A percentile compares a stretch with the other conserved stretches of the same genome.
Conservation (phyloP, 2,113 vertebrate species). For the Piaya cayana region DNA sequence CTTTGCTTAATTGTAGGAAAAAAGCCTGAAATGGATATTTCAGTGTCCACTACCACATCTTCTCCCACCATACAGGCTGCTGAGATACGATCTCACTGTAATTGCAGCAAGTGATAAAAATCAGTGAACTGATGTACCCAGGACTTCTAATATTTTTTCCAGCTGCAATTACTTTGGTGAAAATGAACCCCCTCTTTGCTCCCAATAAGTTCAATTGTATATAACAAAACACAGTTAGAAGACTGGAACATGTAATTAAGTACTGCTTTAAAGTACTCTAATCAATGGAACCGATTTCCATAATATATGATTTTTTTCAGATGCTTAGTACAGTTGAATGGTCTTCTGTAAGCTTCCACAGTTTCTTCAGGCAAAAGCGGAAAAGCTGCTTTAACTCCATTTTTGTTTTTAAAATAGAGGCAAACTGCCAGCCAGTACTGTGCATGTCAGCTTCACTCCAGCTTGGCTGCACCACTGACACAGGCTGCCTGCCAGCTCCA, state of each 20-base stretch:
- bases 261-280: constrained; percentile 76
- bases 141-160: constrained; percentile 51
- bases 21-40: background rate
- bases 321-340: constrained; percentile 67
- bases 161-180: constrained; percentile 71
- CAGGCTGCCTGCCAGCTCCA: constrained; percentile 46
- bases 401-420: constrained; percentile 67
- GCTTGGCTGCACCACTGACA: constrained; percentile 37
- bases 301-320: constrained; percentile 76
- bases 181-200: constrained; percentile 72
- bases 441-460: constrained; percentile 51
- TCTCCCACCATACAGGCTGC: background rate
- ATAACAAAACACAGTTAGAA: constrained; percentile 73
- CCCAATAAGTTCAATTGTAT: constrained; percentile 70
- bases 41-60: constrained; percentile 37
- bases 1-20: constrained; percentile 50
- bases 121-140: constrained; percentile 59
- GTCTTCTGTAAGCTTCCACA: constrained; percentile 63
- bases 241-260: constrained; percentile 78
- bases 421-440: constrained; percentile 59
- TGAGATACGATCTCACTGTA: constrained; percentile 52
- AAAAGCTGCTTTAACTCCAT: constrained; percentile 68
- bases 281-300: constrained; percentile 79
- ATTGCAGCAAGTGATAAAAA: constrained; percentile 59
- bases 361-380: constrained; percentile 64